phyloP scores from a whole-genome alignment of 2,797 vertebrate species.

The Luscinia luscinia region DNA sequence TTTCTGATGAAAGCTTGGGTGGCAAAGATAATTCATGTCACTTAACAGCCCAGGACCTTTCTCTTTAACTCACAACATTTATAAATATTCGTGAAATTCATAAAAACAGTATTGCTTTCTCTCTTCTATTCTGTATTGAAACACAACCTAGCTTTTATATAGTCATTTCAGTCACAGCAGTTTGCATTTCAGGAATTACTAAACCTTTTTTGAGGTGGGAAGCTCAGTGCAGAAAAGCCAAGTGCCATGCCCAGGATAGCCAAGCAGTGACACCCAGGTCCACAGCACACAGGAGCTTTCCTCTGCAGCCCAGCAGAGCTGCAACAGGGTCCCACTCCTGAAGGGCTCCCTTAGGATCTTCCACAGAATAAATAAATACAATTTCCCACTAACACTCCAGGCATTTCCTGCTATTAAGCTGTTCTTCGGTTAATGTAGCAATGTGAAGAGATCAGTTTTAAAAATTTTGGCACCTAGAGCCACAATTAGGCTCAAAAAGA shows the following conservation, averaged over 20 bases:
- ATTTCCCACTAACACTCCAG: not conserved
- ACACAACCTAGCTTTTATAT: not conserved
- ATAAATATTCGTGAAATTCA: not conserved
- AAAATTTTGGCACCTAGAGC: slow-evolving; percentile 20
- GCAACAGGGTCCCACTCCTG: not conserved
- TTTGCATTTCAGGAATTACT: not conserved
- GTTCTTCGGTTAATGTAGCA: not conserved
- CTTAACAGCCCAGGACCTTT: not conserved
- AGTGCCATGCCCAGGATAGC: not conserved
- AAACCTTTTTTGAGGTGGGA: not conserved
- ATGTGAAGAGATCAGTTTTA: not conserved
- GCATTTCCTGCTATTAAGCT: slow-evolving; percentile 43
- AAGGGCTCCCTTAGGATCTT: not conserved
- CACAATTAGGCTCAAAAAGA: not conserved
- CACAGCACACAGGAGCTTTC: not conserved
- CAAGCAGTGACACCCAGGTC: not conserved
- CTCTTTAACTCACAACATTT: not conserved
- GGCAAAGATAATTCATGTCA: not conserved
- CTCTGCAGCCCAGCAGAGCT: not conserved
- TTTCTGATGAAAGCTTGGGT: not conserved
- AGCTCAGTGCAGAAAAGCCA: not conserved
- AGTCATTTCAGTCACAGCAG: not conserved
- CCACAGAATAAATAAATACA: slow-evolving; percentile 25
- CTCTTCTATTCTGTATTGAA: not conserved
- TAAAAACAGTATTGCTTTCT: not conserved